Evolutionary conservation across 2,797 vertebrate genomes (phyloP).

Genomic region (Ctenochaetus hawaiiensis): DNA sequence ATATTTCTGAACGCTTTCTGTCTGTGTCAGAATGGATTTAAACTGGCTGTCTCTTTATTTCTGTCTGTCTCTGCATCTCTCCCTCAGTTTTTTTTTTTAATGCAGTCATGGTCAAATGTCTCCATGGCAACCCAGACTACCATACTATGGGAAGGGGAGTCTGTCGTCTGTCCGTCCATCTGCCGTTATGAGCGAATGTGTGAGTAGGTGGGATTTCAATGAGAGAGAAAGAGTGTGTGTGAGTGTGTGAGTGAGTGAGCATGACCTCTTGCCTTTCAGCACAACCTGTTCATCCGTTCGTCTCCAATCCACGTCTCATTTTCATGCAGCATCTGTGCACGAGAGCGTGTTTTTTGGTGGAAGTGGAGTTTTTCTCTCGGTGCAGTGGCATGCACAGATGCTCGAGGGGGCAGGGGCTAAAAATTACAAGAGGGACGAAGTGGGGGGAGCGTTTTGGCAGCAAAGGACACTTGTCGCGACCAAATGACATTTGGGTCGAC

Average conservation of each 20-base stretch:
- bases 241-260: constrained; percentile 3
- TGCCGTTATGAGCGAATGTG: constrained; percentile 26
- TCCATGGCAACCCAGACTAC: constrained; percentile 71
- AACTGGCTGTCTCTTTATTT: constrained; percentile 37
- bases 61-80: constrained; percentile 22
- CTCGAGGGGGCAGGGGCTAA: background rate
- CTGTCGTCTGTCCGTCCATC: constrained; percentile 50
- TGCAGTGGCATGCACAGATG: background rate
- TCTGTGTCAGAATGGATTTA: constrained; percentile 46
- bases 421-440: background rate
- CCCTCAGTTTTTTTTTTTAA: constrained; percentile 29
- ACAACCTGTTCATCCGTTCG: background rate
- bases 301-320: background rate
- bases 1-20: constrained; percentile 27
- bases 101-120: constrained; percentile 54
- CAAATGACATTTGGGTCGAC: no score
- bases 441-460: background rate
- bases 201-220: background rate
- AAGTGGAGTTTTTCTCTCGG: background rate
- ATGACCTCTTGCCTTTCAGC: constrained; percentile 6
- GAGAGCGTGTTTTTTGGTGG: background rate
- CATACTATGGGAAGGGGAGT: constrained; percentile 41
- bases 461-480: background rate
- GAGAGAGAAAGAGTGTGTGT: constrained; percentile 9
- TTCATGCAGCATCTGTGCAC: constrained; percentile 1